Evolutionary conservation across 2,797 vertebrate genomes (phyloP), one percentile per base, ranked within the genome.

Genomic region (Ctenopoma kingsleyae): DNA sequence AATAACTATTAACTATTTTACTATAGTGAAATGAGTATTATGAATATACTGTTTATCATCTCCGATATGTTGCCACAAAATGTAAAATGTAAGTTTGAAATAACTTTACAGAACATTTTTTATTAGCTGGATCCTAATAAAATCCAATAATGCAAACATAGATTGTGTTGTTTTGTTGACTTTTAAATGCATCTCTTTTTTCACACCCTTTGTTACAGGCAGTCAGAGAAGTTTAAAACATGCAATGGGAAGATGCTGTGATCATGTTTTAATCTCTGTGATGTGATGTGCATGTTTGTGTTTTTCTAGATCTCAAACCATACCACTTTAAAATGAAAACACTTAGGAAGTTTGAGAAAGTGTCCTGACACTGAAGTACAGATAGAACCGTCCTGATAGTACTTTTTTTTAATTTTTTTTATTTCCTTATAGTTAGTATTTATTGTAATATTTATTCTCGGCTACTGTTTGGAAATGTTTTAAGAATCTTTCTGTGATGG

Each of bases 81-180:
- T 85, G 67, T 64, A 82, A 36, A 49, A 51, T 22, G 48, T 36
- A 9, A 20, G 32, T 64, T 64, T 36, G 2, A 70, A 56, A 25
- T 43, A 67, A 61, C 73, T 80, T 84, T 76, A 54, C 67, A 68
- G 36, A 74, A 61, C 25, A n/a, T 72, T 82, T 61, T 71, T 46
- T 60, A 59, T 44, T 49, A 49, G 46, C 23, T 35, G 20, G 65
- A 53, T 62, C 47, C 36, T 70, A 90, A 91, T 89, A 86, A 91
- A 89, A 60, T 32, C 1, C 5, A 50, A 48, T 64, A 19, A 65
- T 61, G 44, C 40, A 68, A 80, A 13, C 2, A 0, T 8, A 32
- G 2, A 52, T 4, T 46, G 44, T 58, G 64, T 60, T 25, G 16
- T 66, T 9, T 74, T 1, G 13, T 63, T 63, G 8, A 38, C 54